Conservation (phyloP, 2,888 invertebrate species). For the Apodemia hepburni region DNA sequence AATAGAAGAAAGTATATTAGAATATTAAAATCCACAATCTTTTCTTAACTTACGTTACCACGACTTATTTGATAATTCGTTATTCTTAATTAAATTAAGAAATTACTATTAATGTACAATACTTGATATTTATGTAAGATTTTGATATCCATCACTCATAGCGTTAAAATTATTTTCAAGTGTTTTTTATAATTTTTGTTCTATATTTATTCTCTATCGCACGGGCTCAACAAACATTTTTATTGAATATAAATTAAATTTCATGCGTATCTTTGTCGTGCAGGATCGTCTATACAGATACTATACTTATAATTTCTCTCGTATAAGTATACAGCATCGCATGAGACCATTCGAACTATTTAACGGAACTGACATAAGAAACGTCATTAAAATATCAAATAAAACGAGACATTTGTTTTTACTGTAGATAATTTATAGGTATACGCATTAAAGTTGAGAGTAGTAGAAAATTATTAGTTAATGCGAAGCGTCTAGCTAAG, state of each 20-base stretch:
- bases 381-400: slow-evolving; percentile 66
- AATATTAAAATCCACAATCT: no score
- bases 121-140: no score
- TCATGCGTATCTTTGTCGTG: slow-evolving; percentile 25
- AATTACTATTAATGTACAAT: no score
- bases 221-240: not conserved
- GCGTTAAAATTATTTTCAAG: not conserved
- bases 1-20: no score
- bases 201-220: not conserved
- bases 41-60: no score
- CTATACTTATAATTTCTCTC: slow-evolving; percentile 56
- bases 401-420: slow-evolving; percentile 45
- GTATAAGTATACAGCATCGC: slow-evolving; percentile 44
- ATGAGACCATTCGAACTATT: slow-evolving; percentile 71
- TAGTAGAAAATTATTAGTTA: slow-evolving; percentile 41
- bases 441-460: slow-evolving; percentile 36
- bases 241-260: slow-evolving; percentile 18
- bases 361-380: slow-evolving; percentile 69
- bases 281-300: slow-evolving; percentile 36
- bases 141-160: no score
- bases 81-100: no score
- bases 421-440: slow-evolving; percentile 27
- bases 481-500: slow-evolving; percentile 17
- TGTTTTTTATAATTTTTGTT: not conserved
- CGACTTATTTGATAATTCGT: no score